These are phyloP conservation scores for Leucophenga maculata DNA, from an alignment of 2,888 invertebrate species.

Conservation along the genomic window DNA sequence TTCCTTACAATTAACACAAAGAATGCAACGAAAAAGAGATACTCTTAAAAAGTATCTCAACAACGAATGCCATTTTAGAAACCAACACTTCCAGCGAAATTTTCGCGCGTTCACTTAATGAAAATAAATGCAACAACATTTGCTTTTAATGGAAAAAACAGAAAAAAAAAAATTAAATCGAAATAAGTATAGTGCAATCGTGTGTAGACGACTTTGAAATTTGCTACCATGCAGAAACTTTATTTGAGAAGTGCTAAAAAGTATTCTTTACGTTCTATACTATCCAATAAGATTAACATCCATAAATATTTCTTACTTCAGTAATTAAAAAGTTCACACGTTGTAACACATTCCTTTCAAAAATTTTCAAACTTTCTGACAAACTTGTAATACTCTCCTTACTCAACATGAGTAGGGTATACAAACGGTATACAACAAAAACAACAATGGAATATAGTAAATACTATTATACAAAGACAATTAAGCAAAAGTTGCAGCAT, in stretches of 20 bases:
- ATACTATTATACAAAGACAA: not conserved
- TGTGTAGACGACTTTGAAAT: no score
- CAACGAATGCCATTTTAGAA: constrained; percentile 36
- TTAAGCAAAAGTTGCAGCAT: not conserved
- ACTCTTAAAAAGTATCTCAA: constrained; percentile 8
- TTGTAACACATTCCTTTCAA: no score
- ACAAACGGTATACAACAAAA: not conserved
- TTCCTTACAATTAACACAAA: constrained; percentile 53
- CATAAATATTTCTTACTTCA: no score
- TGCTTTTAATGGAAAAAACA: constrained; percentile 24
- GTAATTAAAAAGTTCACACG: no score
- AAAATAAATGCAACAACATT: constrained; percentile 51
- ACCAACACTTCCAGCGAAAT: constrained; percentile 19
- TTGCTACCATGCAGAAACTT: no score
- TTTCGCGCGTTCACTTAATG: constrained; percentile 42
- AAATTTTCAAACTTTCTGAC: not conserved
- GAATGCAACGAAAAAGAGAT: not conserved
- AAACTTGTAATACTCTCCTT: constrained; percentile 2
- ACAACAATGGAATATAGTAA: constrained; percentile 3
- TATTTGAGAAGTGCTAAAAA: no score
- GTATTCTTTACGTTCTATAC: no score
- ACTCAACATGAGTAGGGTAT: not conserved
- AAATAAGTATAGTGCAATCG: no score
- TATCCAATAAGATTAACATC: no score
- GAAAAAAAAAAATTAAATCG: constrained; percentile 36